Evolutionary conservation across 2,113 vertebrate genomes (phyloP), one percentile per base, ranked within the genome.

Genomic region (Myiopsitta monachus): DNA sequence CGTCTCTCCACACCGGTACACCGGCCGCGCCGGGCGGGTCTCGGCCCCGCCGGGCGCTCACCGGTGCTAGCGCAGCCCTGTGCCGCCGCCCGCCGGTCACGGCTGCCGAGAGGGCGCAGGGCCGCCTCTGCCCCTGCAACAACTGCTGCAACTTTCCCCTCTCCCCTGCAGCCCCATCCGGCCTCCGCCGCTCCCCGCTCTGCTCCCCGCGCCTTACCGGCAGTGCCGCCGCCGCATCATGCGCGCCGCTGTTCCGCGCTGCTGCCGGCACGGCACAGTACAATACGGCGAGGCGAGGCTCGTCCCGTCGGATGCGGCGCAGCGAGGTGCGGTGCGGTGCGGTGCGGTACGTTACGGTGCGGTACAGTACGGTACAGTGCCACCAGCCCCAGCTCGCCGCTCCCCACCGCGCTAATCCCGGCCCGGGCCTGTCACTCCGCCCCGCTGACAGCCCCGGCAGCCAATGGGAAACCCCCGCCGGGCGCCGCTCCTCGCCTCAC

Each of bases 321-420:
- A 14, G 57, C 1, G 7, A 18, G 44, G 44, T 46, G 44, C n/a
- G 5, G 44, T 8, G 4, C 9, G 30, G 63, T 2, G 2, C 33
- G 18, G 26, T 16, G 9, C 16, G 24, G 38, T 51, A 3, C 36
- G 14, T 21, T 14, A 2, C 44, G 30, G 83, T 8, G 5, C n/a
- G 26, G 27, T 13, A 9, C 36, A 14, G 74, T 24, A 4, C 62
- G 19, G 31, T 6, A 16, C 91, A 23, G 51, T 75, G 83, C 67
- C 23, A 33, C 62, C 52, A 13, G 21, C 62, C 70, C 67, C 80
- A 54, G 54, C 26, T 44, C 72, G 47, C 70, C 87, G 75, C 80
- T 92, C 90, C 90, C 87, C 21, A 27, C 73, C 87, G 92, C 82
- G 73, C 54, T 95, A 91, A 92, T 87, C 94, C 90, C 82, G 61